phyloP scores from a whole-genome alignment of 2,888 invertebrate genomes.

The Nymphalis urticae region DNA sequence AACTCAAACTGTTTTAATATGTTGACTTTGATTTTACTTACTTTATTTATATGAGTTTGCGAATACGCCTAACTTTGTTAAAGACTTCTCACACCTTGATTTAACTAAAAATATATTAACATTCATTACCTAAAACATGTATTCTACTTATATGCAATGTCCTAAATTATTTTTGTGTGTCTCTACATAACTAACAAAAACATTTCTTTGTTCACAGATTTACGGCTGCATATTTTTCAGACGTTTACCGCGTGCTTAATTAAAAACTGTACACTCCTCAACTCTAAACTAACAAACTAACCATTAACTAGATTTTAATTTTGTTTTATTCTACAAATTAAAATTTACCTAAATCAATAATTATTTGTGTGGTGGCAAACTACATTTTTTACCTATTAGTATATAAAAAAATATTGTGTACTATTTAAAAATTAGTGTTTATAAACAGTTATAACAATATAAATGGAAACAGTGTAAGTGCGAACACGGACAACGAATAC shows the following conservation, averaged over 20 bases:
- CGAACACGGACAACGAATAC: conserved; percentile 18
- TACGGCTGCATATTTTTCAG: conserved; percentile 52
- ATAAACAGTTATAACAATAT: background rate
- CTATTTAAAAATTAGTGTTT: background rate
- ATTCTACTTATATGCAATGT: background rate
- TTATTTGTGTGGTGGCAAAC: too few relatives aligned
- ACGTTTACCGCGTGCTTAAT: conserved; percentile 47
- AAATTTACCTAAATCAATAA: background rate
- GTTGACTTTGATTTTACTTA: conserved; percentile 18
- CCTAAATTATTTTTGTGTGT: conserved; percentile 13
- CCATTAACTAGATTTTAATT: background rate
- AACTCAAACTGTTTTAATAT: conserved; percentile 40
- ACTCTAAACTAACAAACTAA: conserved; percentile 29
- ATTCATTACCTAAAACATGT: conserved; percentile 8
- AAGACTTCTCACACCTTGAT: background rate
- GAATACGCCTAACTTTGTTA: background rate
- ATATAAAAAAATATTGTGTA: background rate
- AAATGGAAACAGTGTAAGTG: conserved; percentile 15
- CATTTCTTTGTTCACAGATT: conserved; percentile 76
- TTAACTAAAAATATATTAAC: background rate
- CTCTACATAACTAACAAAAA: conserved; percentile 66
- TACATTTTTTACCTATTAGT: too few relatives aligned
- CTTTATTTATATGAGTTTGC: background rate
- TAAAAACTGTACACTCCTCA: conserved; percentile 31
- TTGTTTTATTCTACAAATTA: background rate